These are phyloP conservation scores for Pseudorhombus dupliciocellatus DNA, from an alignment of 2,113 vertebrate genomes.

Conservation along the genomic window DNA sequence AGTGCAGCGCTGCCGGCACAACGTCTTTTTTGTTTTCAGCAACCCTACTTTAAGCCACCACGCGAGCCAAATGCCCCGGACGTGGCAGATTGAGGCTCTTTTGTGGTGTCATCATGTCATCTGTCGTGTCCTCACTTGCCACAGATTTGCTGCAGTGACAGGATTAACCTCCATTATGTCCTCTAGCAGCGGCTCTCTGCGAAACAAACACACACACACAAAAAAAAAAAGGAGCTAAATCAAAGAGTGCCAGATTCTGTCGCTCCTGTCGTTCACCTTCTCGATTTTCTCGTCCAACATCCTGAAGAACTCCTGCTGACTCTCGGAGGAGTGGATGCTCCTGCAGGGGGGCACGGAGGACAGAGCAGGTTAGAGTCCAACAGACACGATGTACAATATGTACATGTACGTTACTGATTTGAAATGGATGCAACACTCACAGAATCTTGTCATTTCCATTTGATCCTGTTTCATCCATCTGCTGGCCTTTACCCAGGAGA, in stretches of 20 bases:
- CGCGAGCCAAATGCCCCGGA: constrained; percentile 7
- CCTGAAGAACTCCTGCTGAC: constrained; percentile 98
- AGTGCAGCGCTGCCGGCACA: not conserved
- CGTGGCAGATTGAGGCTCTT: constrained; percentile 43
- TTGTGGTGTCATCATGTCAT: constrained; percentile 17
- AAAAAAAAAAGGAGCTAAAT: not conserved
- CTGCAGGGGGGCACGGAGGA: constrained; percentile 57
- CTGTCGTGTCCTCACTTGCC: constrained; percentile 40
- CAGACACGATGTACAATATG: not conserved
- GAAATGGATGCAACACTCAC: constrained; percentile 50
- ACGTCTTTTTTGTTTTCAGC: not conserved
- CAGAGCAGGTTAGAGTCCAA: not conserved
- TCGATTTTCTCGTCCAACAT: constrained; percentile 99
- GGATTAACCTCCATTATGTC: constrained; percentile 51
- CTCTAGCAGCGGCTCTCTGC: constrained; percentile 6
- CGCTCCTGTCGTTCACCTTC: constrained; percentile 83
- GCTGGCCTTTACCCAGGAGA: constrained; percentile 72
- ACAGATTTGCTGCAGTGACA: constrained; percentile 33
- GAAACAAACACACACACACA: too few species aligned
- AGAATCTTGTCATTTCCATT: constrained; percentile 79
- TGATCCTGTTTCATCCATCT: constrained; percentile 63
- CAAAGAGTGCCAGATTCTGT: not conserved
- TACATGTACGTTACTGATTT: not conserved
- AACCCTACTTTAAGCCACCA: constrained; percentile 16
- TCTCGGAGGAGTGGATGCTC: constrained; percentile 99